phyloP scores from a whole-genome alignment of 2,797 vertebrate genomes.

The Chiropotes sagulatus region DNA sequence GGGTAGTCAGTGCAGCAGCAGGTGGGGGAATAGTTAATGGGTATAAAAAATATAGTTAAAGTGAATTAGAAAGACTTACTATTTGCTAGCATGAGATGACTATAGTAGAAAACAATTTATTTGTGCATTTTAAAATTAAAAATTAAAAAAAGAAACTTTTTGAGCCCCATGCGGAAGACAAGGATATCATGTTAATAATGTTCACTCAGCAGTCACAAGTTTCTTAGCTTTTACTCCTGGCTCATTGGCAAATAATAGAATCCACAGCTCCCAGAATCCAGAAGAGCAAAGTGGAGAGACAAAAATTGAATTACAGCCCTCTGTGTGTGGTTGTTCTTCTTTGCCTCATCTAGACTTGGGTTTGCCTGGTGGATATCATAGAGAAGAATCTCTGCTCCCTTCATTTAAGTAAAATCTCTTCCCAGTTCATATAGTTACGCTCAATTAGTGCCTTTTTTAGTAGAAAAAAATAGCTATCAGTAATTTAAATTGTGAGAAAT shows the following conservation, averaged over 20 bases:
- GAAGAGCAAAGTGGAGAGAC: not conserved
- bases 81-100: not conserved
- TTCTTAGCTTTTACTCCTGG: not conserved
- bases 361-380: not conserved
- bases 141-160: not conserved
- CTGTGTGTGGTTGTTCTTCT: not conserved
- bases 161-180: not conserved
- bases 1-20: not conserved
- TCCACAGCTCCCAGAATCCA: not conserved
- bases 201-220: not conserved
- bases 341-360: not conserved
- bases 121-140: not conserved
- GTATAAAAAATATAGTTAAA: not conserved
- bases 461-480: not conserved
- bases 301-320: not conserved
- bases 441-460: not conserved
- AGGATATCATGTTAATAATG: not conserved
- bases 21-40: not conserved
- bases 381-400: not conserved
- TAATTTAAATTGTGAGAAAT: not conserved
- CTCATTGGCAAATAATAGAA: not conserved
- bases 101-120: not conserved
- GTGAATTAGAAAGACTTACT: not conserved
- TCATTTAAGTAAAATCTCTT: not conserved
- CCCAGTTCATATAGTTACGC: not conserved